Conservation (phyloP, 2,113 vertebrate species). For the Nothobranchius kuhntae region DNA sequence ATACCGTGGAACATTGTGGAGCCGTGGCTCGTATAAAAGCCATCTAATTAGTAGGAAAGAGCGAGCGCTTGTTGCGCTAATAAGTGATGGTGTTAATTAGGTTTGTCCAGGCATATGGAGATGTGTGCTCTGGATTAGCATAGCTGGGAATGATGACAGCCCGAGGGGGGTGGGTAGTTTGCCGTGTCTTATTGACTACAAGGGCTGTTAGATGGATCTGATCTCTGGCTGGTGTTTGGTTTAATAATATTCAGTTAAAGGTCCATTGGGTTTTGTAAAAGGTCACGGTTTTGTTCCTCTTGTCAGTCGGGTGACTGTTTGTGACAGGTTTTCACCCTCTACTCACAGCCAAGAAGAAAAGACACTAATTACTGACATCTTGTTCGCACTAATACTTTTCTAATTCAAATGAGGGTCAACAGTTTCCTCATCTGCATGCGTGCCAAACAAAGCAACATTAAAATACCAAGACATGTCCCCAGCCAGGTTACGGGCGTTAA, state of each 20-base stretch:
- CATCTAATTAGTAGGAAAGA: constrained; percentile 56
- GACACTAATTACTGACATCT: constrained; percentile 48
- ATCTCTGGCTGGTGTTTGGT: constrained; percentile 20
- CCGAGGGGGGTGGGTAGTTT: constrained; percentile 3
- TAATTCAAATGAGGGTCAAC: constrained; percentile 51
- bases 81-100: constrained; percentile 65
- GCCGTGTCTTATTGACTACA: constrained; percentile 20
- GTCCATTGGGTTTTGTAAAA: constrained; percentile 33
- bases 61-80: constrained; percentile 46
- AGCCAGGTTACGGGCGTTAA: constrained; percentile 25
- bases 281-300: constrained; percentile 34
- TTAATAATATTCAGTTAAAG: constrained; percentile 32
- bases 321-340: constrained; percentile 18
- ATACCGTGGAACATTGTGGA: constrained; percentile 35
- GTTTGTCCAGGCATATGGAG: constrained; percentile 67
- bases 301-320: constrained; percentile 30
- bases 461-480: constrained; percentile 24
- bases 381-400: constrained; percentile 30
- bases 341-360: constrained; percentile 25
- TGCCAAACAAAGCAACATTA: constrained; percentile 25
- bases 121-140: constrained; percentile 52
- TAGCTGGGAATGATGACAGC: constrained; percentile 32
- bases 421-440: constrained; percentile 34
- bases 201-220: background rate
- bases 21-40: constrained; percentile 41